Evolutionary conservation across 2,888 invertebrate species (phyloP).

Genomic region (Drosophila antonietae): DNA sequence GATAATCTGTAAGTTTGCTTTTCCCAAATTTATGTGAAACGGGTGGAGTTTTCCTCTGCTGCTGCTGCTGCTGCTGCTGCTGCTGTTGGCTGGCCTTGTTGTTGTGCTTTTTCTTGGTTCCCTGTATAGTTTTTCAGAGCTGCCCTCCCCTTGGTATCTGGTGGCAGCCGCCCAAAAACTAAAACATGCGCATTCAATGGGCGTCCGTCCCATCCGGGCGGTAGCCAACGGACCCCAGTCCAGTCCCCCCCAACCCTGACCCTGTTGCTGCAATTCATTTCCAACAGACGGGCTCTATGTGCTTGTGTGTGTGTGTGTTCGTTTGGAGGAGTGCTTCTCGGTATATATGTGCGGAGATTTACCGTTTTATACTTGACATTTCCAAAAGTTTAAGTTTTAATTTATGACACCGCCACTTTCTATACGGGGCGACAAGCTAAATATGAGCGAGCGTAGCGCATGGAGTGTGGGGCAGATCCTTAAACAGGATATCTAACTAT

Average conservation of each 20-base stretch:
- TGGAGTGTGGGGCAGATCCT: conserved; percentile 38
- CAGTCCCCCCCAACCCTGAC: conserved; percentile 2
- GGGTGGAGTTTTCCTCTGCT: conserved; percentile 73
- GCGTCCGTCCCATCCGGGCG: conserved; percentile 52
- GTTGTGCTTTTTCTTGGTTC: conserved; percentile 75
- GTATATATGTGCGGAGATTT: conserved; percentile 83
- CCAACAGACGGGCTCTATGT: conserved; percentile 56
- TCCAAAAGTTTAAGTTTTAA: conserved; percentile 85
- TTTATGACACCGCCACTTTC: conserved; percentile 84
- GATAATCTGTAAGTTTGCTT: conserved; percentile 83
- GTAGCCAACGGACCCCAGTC: conserved; percentile 6
- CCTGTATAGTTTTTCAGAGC: conserved; percentile 71
- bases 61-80: conserved; percentile 25
- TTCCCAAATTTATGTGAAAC: conserved; percentile 75
- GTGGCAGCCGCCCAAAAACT: conserved; percentile 64
- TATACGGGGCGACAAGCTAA: conserved; percentile 80
- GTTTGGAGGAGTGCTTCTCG: conserved; percentile 54
- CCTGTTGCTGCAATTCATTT: conserved; percentile 75
- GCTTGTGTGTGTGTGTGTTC: conserved; percentile 36
- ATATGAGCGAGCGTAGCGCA: conserved; percentile 63
- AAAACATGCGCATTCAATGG: conserved; percentile 79
- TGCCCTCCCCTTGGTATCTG: conserved; percentile 44
- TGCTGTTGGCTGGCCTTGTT: conserved; percentile 49
- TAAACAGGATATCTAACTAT: conserved; percentile 76
- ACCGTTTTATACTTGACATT: conserved; percentile 85